phyloP scores from a whole-genome alignment of 2,888 invertebrate species.

The Beris morrisii region DNA sequence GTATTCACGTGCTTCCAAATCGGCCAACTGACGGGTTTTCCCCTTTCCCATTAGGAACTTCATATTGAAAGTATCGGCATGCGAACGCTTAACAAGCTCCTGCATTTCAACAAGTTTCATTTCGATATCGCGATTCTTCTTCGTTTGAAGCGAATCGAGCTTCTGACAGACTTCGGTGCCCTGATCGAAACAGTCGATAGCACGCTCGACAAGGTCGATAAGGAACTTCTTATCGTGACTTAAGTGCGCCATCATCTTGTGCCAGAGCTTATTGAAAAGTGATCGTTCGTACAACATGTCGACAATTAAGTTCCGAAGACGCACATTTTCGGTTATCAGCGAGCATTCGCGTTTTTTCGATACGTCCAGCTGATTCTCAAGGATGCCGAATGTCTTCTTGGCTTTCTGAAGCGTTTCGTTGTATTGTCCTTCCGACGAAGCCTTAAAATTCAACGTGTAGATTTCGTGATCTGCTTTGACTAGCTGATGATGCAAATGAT shows the following conservation, averaged over 20 bases:
- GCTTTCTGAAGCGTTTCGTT: conserved; percentile 46
- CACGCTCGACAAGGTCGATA: conserved; percentile 52
- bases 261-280: conserved; percentile 51
- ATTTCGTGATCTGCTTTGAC: conserved; percentile 49
- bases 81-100: conserved; percentile 49
- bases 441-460: conserved; percentile 49
- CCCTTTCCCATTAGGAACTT: conserved; percentile 50
- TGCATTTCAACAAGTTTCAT: conserved; percentile 47
- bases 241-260: conserved; percentile 50
- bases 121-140: conserved; percentile 43
- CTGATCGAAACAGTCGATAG: conserved; percentile 51
- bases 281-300: conserved; percentile 49
- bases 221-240: conserved; percentile 54
- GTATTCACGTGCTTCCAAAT: conserved; percentile 52
- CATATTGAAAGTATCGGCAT: conserved; percentile 48
- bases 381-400: conserved; percentile 47
- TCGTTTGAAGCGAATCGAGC: conserved; percentile 47
- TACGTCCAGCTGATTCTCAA: conserved; percentile 52
- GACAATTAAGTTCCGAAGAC: conserved; percentile 48
- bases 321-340: conserved; percentile 48
- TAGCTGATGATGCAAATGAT: conserved; percentile 49
- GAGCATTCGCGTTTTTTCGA: conserved; percentile 51
- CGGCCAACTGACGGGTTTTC: conserved; percentile 45
- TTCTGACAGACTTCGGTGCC: conserved; percentile 52
- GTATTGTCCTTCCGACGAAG: conserved; percentile 52